Percentiles rank a stretch among this genome's conserved stretches.
Evolutionary conservation across 2,797 vertebrate species (phyloP).

Genomic region (Spizella passerina): DNA sequence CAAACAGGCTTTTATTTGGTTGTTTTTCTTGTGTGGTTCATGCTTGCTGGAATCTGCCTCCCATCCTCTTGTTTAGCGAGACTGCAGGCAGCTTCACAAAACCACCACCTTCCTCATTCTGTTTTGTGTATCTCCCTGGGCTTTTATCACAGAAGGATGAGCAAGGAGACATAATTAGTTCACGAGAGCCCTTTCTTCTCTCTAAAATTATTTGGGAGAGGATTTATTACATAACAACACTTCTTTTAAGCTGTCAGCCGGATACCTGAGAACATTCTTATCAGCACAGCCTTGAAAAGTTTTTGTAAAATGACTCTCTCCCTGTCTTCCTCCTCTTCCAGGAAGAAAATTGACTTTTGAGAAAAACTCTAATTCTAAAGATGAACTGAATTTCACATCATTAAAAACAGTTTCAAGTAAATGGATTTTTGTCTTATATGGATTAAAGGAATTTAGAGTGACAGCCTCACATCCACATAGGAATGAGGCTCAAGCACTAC

Average conservation of each 20-base stretch:
- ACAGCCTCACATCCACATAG: neutral
- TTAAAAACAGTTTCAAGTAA: neutral
- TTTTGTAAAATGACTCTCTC: neutral
- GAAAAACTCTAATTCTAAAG: neutral
- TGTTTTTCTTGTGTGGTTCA: fast-evolving
- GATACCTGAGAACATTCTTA: neutral
- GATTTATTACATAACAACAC: neutral
- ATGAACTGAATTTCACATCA: neutral
- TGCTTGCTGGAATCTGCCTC: neutral
- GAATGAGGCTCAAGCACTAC: neutral
- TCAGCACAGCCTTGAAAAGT: neutral
- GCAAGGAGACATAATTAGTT: neutral
- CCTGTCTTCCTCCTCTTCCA: neutral
- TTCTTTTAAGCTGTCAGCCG: neutral
- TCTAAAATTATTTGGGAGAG: neutral
- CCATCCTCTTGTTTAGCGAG: neutral
- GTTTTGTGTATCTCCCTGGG: neutral
- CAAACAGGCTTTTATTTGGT: neutral
- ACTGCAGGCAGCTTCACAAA: neutral
- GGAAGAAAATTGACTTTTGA: neutral
- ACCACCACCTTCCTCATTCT: neutral
- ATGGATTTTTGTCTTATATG: neutral
- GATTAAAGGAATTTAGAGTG: neutral
- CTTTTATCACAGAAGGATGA: neutral
- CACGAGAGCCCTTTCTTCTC: neutral